Evolutionary conservation across 2,888 invertebrate genomes (phyloP).

Genomic region (Idaea dimidiata): DNA sequence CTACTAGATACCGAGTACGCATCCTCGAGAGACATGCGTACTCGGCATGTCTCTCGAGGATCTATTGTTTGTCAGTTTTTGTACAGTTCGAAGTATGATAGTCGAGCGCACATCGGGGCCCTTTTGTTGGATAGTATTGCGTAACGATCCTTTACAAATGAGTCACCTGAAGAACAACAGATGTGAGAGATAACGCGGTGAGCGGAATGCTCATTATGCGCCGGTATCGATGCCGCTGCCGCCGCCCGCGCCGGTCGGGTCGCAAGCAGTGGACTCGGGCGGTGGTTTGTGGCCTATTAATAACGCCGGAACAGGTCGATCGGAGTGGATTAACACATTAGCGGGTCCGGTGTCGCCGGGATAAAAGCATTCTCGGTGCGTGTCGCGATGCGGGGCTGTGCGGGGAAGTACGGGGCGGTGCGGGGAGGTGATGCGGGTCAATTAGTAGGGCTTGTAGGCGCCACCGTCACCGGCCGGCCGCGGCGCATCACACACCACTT

Average conservation of each 20-base stretch:
- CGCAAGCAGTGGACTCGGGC: constrained; percentile 39
- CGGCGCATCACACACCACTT: constrained; percentile 23
- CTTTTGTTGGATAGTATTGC: constrained; percentile 30
- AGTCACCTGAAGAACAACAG: constrained; percentile 37
- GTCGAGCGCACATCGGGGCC: neutral
- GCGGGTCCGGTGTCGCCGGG: constrained; percentile 60
- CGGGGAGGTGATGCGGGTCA: constrained; percentile 28
- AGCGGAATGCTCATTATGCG: constrained; percentile 21
- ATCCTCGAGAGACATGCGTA: neutral
- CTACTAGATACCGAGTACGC: no score
- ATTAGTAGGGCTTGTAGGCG: constrained; percentile 43
- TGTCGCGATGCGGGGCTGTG: constrained; percentile 38
- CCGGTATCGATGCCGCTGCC: constrained; percentile 28
- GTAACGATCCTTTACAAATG: constrained; percentile 46
- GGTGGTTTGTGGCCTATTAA: constrained; percentile 67
- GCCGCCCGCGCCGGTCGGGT: constrained; percentile 7
- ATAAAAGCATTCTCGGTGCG: constrained; percentile 71
- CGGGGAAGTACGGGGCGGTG: constrained; percentile 3
- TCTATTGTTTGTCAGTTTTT: constrained; percentile 7
- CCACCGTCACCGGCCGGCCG: constrained; percentile 20
- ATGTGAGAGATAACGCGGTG: constrained; percentile 37
- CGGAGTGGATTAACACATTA: constrained; percentile 78
- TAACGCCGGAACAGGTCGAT: constrained; percentile 65
- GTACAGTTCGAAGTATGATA: neutral
- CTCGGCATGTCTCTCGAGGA: constrained; percentile 8